Conservation (phyloP, 1,140 invertebrate species). For the Daktulosphaira vitifoliae region DNA sequence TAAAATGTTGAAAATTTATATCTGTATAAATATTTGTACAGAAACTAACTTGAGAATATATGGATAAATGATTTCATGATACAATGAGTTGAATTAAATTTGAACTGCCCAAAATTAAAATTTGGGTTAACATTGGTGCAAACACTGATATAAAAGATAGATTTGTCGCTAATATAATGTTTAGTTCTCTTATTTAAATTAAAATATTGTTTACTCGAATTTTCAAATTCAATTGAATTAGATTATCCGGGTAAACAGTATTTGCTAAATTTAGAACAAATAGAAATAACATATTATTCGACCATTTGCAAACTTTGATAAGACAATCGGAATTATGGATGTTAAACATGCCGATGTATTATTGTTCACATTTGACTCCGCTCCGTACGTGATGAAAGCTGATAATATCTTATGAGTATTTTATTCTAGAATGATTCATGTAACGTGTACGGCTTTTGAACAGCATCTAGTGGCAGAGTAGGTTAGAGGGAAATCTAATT, state of each 20-base stretch:
- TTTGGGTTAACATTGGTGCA: background rate
- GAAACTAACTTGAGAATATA: too few species aligned
- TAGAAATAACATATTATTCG: background rate
- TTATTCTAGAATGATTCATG: too few species aligned
- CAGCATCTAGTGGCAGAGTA: background rate
- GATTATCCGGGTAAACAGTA: background rate
- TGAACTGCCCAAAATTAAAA: too few species aligned
- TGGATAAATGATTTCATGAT: too few species aligned
- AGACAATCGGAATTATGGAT: background rate
- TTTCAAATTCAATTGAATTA: too few species aligned
- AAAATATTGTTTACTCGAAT: too few species aligned
- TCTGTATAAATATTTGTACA: too few species aligned
- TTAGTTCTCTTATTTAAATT: too few species aligned
- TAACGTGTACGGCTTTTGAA: conserved; percentile 3
- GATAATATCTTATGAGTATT: conserved; percentile 3
- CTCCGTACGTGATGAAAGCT: conserved; percentile 11
- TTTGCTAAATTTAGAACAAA: background rate
- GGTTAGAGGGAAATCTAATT: background rate
- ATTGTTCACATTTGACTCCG: background rate
- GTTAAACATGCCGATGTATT: conserved; percentile 1
- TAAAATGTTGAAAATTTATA: too few species aligned
- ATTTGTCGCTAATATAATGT: background rate
- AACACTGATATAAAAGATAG: background rate
- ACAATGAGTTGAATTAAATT: too few species aligned
- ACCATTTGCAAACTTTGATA: conserved; percentile 2